Evolutionary conservation across 1,140 invertebrate species (phyloP).

Genomic region (Drosophila nigrodunni): DNA sequence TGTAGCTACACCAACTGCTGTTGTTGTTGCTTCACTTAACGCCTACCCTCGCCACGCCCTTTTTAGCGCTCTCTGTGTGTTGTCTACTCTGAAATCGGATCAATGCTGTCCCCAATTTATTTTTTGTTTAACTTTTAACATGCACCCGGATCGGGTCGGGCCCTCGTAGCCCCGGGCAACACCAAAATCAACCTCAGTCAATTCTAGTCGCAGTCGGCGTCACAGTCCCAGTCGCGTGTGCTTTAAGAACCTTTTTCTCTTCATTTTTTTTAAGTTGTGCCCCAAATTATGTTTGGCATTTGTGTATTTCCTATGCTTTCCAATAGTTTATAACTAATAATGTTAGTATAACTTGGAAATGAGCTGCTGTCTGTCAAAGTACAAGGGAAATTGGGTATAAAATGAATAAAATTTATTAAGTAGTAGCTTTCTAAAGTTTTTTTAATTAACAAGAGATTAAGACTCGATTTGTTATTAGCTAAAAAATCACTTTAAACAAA

Average conservation of each 20-base stretch:
- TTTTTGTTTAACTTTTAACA: conserved; percentile 78
- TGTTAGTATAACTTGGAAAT: not conserved
- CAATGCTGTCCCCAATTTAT: conserved; percentile 82
- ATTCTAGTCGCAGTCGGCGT: not conserved
- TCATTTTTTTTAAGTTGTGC: conserved; percentile 16
- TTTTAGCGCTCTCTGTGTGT: conserved; percentile 31
- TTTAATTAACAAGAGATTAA: no score
- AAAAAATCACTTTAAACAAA: no score
- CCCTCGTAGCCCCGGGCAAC: conserved; percentile 40
- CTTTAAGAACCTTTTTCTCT: conserved; percentile 22
- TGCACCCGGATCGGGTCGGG: conserved; percentile 52
- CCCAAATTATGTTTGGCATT: conserved; percentile 11
- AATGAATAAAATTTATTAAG: no score
- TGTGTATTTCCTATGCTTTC: conserved; percentile 5
- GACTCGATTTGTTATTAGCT: no score
- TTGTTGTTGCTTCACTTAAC: conserved; percentile 9
- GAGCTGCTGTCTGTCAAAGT: no score
- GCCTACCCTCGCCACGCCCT: conserved; percentile 31
- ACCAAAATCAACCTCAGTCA: conserved; percentile 13
- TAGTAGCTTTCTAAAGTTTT: no score
- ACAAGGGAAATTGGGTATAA: no score
- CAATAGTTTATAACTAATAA: conserved; percentile 1
- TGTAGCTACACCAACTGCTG: not conserved
- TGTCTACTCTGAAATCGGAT: conserved; percentile 53
- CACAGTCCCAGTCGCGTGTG: not conserved